These are phyloP conservation scores for Uromys caudimaculatus DNA, from an alignment of 2,797 vertebrate species.

Conservation along the genomic window DNA sequence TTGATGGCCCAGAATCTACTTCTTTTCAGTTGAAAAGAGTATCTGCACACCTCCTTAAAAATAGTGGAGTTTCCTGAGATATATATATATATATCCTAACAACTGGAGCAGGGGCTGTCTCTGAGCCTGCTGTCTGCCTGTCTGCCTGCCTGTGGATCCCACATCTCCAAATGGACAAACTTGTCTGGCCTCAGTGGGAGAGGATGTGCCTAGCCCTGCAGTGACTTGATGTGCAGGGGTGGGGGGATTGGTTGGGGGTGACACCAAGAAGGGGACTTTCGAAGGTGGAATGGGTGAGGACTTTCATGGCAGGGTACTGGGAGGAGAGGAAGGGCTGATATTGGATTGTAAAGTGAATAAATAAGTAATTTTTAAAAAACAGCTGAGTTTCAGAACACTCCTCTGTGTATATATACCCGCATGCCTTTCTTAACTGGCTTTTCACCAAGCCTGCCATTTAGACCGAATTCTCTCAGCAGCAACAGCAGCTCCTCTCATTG, in stretches of 20 bases:
- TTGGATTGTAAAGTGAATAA: not conserved
- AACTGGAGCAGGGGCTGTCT: not conserved
- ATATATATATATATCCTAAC: not conserved
- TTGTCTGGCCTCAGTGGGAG: not conserved
- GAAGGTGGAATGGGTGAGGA: not conserved
- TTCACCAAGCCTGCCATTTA: not conserved
- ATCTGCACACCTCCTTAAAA: not conserved
- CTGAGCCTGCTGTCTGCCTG: not conserved
- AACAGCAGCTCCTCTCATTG: not conserved
- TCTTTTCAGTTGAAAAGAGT: not conserved
- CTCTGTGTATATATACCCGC: not conserved
- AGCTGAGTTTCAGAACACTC: not conserved
- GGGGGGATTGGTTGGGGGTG: not conserved
- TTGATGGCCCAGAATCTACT: not conserved
- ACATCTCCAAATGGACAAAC: not conserved
- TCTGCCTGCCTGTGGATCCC: not conserved
- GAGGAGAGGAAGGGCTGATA: not conserved
- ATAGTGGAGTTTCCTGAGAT: not conserved
- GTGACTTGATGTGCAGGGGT: not conserved
- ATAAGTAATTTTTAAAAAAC: not conserved
- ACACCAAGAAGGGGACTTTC: not conserved
- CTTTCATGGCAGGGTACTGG: not conserved
- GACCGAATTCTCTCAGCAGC: not conserved
- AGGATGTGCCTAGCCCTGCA: not conserved
- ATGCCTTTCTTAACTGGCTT: not conserved